Conservation (phyloP, 1,140 invertebrate genomes). For the Ceratoteleas bidentatus region DNA sequence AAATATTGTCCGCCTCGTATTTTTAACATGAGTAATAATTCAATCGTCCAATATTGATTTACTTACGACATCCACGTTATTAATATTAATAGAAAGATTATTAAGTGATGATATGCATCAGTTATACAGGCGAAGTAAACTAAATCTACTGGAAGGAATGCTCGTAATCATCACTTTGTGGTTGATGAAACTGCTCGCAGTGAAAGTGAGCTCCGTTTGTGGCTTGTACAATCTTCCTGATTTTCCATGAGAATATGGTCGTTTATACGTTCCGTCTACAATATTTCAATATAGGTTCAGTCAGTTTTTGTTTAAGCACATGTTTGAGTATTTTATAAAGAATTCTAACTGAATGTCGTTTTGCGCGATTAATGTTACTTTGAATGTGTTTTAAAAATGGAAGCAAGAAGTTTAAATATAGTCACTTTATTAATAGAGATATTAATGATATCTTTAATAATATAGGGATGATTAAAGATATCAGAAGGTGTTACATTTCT, state of each 20-base stretch:
- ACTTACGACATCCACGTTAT: background rate
- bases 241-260: conserved; percentile 26
- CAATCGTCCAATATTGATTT: background rate
- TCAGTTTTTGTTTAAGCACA: background rate
- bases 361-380: background rate
- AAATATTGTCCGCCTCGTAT: background rate
- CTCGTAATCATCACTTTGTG: conserved; percentile 40
- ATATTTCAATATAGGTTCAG: background rate
- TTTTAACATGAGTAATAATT: background rate
- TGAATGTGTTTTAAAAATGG: conserved; percentile 2
- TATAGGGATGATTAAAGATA: too few relatives aligned
- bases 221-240: conserved; percentile 34
- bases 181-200: conserved; percentile 44
- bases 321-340: background rate
- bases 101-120: conserved; percentile 1
- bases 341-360: background rate
- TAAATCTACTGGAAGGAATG: conserved; percentile 5
- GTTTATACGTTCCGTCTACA: conserved; percentile 1
- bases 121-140: background rate
- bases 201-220: conserved; percentile 51
- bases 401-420: background rate
- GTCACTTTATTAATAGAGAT: background rate
- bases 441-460: too few relatives aligned
- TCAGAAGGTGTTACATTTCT: too few relatives aligned
- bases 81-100: background rate